Percentiles rank a stretch among this genome's conserved stretches.
These are phyloP conservation scores for Drepana falcataria DNA, from an alignment of 2,888 invertebrate species.

Conservation along the genomic window DNA sequence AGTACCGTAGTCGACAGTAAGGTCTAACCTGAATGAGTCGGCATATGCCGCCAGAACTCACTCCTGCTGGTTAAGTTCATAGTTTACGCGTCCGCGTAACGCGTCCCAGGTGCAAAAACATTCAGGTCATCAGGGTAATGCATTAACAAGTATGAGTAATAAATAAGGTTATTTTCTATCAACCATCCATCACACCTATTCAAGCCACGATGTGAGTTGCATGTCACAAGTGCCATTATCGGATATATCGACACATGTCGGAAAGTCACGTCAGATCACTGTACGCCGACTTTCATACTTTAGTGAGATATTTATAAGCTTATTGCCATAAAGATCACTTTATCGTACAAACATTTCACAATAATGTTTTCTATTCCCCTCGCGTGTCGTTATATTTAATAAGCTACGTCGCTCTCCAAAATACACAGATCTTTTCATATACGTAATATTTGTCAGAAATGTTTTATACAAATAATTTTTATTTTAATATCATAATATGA, in stretches of 20 bases:
- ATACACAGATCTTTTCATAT: background rate
- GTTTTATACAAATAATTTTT: background rate
- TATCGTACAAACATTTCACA: slow-evolving; percentile 1
- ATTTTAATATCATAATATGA: background rate
- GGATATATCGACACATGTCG: slow-evolving; percentile 13
- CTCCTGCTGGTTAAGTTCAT: no score
- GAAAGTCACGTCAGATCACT: slow-evolving; percentile 3
- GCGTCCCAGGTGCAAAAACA: no score
- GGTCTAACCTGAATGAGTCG: no score
- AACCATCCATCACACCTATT: slow-evolving; percentile 2
- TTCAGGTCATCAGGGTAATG: no score
- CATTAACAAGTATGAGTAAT: slow-evolving; percentile 4
- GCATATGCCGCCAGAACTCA: no score
- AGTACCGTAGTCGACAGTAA: no score
- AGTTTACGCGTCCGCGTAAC: no score
- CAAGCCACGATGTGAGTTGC: slow-evolving; percentile 12
- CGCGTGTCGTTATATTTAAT: background rate
- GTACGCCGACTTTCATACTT: background rate
- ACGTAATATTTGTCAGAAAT: background rate
- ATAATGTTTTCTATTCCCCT: background rate
- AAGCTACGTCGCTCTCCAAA: background rate
- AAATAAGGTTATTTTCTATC: slow-evolving; percentile 11
- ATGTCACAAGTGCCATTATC: slow-evolving; percentile 13
- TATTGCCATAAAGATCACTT: background rate
- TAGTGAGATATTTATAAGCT: background rate